These are phyloP conservation scores for Corythornis madagascariensis DNA, from an alignment of 2,113 vertebrate genomes.

Conservation along the genomic window DNA sequence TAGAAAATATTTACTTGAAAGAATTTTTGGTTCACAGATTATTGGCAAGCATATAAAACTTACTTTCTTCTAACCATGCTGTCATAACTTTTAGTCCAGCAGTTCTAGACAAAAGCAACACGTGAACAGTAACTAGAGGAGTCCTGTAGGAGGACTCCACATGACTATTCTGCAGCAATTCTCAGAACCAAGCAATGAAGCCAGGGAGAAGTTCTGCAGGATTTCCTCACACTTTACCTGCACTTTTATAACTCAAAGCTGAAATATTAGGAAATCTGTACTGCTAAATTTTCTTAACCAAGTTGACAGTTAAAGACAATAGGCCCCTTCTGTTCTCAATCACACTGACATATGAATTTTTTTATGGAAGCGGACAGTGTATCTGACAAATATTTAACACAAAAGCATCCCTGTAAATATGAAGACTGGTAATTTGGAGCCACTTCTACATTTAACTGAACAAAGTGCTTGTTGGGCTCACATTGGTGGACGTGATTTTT, in stretches of 20 bases:
- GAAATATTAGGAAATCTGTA: neutral
- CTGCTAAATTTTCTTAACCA: neutral
- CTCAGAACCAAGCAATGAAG: neutral
- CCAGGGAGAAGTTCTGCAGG: neutral
- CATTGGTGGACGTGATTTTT: neutral
- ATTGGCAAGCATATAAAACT: neutral
- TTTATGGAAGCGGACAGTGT: neutral
- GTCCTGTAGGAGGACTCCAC: neutral
- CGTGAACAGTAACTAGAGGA: neutral
- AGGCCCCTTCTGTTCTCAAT: neutral
- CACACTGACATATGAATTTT: neutral
- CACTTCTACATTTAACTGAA: neutral
- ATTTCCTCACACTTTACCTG: neutral
- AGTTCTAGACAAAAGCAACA: neutral
- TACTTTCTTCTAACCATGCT: neutral
- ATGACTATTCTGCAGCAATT: neutral
- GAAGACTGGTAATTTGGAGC: neutral
- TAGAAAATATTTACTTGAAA: neutral
- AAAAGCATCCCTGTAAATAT: neutral
- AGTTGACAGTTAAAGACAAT: neutral
- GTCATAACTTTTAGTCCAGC: neutral
- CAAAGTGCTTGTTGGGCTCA: neutral
- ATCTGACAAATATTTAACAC: constrained; percentile 9
- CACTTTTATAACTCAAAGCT: constrained; percentile 1
- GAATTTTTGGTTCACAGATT: neutral